A percentile compares a stretch with the other conserved stretches of the same genome.
Conservation (phyloP, 2,113 vertebrate species). For the Todiramphus saurophagus region DNA sequence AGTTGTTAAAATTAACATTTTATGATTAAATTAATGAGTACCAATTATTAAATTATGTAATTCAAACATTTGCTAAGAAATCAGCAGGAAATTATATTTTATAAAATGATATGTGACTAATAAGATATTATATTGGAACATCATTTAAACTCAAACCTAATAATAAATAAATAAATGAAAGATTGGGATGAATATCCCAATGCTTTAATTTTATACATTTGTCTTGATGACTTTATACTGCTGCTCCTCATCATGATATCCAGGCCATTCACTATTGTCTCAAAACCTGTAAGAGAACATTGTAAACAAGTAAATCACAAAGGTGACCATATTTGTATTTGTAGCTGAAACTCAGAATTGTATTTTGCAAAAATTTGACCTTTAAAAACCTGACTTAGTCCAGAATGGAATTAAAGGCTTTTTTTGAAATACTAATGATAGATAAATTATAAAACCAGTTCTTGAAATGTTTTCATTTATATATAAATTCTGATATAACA, state of each 20-base stretch:
- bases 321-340: neutral
- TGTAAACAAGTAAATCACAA: neutral
- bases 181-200: neutral
- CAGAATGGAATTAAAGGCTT: neutral
- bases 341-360: neutral
- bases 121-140: neutral
- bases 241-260: neutral
- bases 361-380: neutral
- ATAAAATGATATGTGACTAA: neutral
- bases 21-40: slow-evolving; percentile 31
- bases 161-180: neutral
- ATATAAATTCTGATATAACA: neutral
- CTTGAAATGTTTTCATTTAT: neutral
- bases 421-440: neutral
- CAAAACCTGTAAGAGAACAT: neutral
- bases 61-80: slow-evolving; percentile 41
- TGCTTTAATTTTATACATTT: neutral
- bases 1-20: slow-evolving; percentile 33
- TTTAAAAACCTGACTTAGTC: neutral
- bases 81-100: slow-evolving; percentile 8
- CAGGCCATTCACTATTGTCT: neutral
- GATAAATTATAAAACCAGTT: neutral
- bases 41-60: slow-evolving; percentile 8
- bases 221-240: neutral
- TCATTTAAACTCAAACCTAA: neutral